Conservation (phyloP, 2,797 vertebrate species). For the Mus spretus region DNA sequence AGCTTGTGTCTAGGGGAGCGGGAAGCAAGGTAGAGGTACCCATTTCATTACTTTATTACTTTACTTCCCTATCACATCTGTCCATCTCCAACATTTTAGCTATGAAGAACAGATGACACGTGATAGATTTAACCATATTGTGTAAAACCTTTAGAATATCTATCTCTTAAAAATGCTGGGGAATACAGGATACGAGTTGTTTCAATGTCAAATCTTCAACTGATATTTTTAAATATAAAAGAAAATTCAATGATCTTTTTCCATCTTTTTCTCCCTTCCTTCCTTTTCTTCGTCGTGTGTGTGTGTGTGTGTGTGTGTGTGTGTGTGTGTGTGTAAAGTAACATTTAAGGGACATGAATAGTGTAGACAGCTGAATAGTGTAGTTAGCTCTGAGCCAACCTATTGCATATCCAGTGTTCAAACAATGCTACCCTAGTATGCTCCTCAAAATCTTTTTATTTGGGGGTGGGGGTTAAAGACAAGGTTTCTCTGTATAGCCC, state of each 20-base stretch:
- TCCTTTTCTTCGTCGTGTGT: too few species aligned
- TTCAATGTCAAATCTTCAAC: neutral
- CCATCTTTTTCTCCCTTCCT: neutral
- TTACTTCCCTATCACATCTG: neutral
- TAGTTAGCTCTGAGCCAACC: neutral
- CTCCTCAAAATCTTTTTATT: neutral
- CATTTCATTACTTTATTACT: neutral
- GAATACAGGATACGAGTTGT: neutral
- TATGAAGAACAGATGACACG: neutral
- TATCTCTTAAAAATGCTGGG: neutral
- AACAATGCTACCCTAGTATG: neutral
- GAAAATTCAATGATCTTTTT: neutral
- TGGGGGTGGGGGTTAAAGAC: neutral
- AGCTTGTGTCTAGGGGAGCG: neutral
- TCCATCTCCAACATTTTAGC: neutral
- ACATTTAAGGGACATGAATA: neutral
- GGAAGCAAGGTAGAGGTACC: neutral
- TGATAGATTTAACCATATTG: neutral
- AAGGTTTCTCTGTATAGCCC: neutral
- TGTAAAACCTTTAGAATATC: neutral
- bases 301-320: neutral
- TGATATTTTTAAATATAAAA: slow-evolving; percentile 39
- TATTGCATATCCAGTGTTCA: neutral
- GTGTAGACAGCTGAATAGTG: neutral
- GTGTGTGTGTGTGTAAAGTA: neutral